phyloP scores from a whole-genome alignment of 37 sponge, comb jelly and placozoan genomes.

The Mnemiopsis leidyi region DNA sequence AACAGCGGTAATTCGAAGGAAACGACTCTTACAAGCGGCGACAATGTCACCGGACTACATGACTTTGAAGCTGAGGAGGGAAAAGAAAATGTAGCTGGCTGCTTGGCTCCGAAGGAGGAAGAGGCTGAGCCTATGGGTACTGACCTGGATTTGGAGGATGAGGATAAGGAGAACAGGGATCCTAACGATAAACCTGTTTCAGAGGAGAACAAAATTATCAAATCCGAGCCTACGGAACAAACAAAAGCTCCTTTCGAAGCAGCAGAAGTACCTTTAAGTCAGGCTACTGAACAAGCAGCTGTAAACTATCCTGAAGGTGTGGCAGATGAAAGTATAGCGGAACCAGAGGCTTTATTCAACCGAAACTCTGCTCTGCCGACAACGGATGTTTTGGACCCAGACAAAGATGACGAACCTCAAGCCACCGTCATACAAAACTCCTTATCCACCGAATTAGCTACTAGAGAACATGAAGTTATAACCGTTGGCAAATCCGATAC shows the following conservation, averaged over 20 bases:
- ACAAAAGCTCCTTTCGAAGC: not conserved
- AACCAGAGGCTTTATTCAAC: not conserved
- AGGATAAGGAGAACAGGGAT: constrained; percentile 48
- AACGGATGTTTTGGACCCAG: not conserved
- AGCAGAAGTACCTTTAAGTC: not conserved
- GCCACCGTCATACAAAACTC: not conserved
- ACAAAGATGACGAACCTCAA: not conserved
- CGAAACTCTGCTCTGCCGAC: not conserved
- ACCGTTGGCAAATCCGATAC: not conserved
- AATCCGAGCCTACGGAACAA: not conserved
- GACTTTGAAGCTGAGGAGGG: not conserved
- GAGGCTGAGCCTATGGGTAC: not conserved
- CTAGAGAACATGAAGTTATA: not conserved
- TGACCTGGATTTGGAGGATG: constrained; percentile 38
- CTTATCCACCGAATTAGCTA: not conserved
- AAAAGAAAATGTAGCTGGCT: not conserved
- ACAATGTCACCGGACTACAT: not conserved
- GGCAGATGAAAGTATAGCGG: not conserved
- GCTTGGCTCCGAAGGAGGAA: not conserved
- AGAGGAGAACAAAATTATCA: not conserved
- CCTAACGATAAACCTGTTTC: not conserved
- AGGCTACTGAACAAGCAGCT: not conserved
- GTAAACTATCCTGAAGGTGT: not conserved
- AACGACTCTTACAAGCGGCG: not conserved
- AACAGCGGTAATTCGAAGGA: no score